Base-by-base conservation (phyloP, 2,113 vertebrate genomes). In the Astur gentilis region DNA sequence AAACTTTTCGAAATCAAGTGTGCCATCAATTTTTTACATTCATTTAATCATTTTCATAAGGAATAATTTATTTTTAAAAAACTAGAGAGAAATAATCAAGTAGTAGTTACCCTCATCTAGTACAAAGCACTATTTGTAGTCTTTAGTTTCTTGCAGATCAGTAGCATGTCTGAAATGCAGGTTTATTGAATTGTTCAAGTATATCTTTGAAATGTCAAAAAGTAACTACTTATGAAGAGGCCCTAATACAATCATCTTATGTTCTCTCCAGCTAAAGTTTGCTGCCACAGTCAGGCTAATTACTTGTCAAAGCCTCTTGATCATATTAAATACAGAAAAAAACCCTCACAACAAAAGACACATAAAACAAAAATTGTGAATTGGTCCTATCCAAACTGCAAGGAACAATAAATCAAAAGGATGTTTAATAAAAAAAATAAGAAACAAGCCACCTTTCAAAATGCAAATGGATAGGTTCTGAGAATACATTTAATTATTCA, bases 291-390 rank as follows among this genome's bases (percentile, higher is more conserved):
- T 91, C 92, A 91, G 80, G 83, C 87, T 97, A 95, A 97, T 95
- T 95, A 89, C 85, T 97, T 97, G 96, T 96, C 96, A 97, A 96
- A 96, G 71, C 38, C 79, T 84, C 96, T 94, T 97, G 94, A 96
- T 96, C 83, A 71, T 57, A 93, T 81, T 92, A 95, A 97, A 88
- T 64, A 95, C 2, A 15, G 58, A 83, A 87, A 93, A 83, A 80
- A 80, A 26, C 4, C 2, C 32, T 86, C 61, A 44, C 45, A 78
- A 87, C 71, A 93, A 88, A 96, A 93, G 89, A 87, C 85, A 84
- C 0, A 13, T 47, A 57, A 36, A 94, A 73, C 40, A 85, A 78
- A 82, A 96, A 77, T 23, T 42, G 58, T 83, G 44, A 95, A 79
- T 65, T 52, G 60, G 69, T 76, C 73, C 82, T 71, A 93, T 47